Evolutionary conservation across 1,140 invertebrate genomes (phyloP).

Genomic region (Achatina immaculata): DNA sequence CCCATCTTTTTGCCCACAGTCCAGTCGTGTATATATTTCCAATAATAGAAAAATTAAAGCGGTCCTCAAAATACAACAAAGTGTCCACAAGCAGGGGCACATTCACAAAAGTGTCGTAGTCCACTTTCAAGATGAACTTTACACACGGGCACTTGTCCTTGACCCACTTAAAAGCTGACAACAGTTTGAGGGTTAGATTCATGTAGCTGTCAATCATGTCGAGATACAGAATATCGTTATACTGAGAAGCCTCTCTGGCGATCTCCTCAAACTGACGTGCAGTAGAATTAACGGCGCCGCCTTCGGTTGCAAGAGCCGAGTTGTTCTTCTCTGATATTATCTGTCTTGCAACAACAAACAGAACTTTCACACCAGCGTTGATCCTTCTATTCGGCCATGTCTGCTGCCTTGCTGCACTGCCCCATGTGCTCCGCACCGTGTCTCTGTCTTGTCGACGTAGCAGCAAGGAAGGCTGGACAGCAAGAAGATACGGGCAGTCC

Average conservation of each 20-base stretch:
- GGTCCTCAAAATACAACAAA: slow-evolving; percentile 3
- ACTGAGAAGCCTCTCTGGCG: slow-evolving; percentile 29
- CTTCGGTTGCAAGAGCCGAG: neutral
- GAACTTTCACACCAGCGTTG: slow-evolving; percentile 32
- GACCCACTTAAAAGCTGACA: slow-evolving; percentile 87
- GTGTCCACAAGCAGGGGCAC: slow-evolving; percentile 71
- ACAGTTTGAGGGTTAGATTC: slow-evolving; percentile 73
- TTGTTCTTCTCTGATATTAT: neutral
- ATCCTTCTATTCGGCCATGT: slow-evolving; percentile 40
- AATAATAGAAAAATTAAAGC: neutral
- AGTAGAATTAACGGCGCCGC: neutral
- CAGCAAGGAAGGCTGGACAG: slow-evolving; percentile 29
- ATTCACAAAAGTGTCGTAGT: slow-evolving; percentile 90
- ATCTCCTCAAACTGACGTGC: slow-evolving; percentile 1
- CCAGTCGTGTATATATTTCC: neutral
- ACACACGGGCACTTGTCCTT: slow-evolving; percentile 74
- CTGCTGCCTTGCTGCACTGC: slow-evolving; percentile 34
- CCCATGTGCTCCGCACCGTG: slow-evolving; percentile 46
- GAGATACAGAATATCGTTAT: slow-evolving; percentile 53
- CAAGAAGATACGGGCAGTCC: slow-evolving; percentile 20
- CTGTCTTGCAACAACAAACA: slow-evolving; percentile 45
- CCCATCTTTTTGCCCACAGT: slow-evolving; percentile 32
- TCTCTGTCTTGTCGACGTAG: slow-evolving; percentile 12
- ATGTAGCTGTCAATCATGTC: slow-evolving; percentile 56
- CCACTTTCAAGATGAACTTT: slow-evolving; percentile 85